Evolutionary conservation across 2,888 invertebrate species (phyloP).

Genomic region (Dichetophora obliterata): DNA sequence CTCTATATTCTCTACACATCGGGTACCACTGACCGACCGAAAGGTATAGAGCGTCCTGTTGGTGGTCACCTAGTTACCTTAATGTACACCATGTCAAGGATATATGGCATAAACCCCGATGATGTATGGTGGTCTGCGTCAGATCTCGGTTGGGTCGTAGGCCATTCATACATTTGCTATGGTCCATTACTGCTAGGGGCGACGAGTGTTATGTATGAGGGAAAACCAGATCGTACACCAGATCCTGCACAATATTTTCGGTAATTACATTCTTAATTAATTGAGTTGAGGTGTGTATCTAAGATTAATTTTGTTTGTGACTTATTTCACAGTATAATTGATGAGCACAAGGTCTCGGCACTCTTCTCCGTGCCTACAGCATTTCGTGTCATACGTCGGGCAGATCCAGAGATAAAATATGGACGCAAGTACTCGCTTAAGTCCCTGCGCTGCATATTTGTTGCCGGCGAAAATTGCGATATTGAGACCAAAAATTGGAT

Average conservation of each 20-base stretch:
- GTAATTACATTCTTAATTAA: conserved; percentile 69
- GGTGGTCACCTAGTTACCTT: conserved; percentile 89
- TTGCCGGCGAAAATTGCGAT: conserved; percentile 95
- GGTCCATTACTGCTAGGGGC: conserved; percentile 85
- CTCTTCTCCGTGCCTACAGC: conserved; percentile 94
- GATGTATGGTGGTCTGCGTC: conserved; percentile 92
- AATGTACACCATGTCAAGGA: conserved; percentile 85
- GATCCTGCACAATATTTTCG: conserved; percentile 93
- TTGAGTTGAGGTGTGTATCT: not conserved
- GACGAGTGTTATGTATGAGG: conserved; percentile 89
- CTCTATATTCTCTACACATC: conserved; percentile 94
- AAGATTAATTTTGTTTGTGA: not conserved
- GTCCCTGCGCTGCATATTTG: conserved; percentile 80
- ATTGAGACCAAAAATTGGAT: conserved; percentile 88
- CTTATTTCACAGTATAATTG: conserved; percentile 82
- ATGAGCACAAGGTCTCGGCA: conserved; percentile 86
- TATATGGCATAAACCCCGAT: conserved; percentile 85
- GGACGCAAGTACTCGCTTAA: conserved; percentile 80
- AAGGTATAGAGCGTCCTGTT: conserved; percentile 89
- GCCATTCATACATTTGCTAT: conserved; percentile 95
- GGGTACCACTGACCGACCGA: conserved; percentile 80
- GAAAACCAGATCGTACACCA: conserved; percentile 95
- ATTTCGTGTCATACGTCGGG: conserved; percentile 83
- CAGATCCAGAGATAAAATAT: conserved; percentile 80
- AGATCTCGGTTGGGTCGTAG: conserved; percentile 88